Base-by-base conservation (phyloP, 2,797 vertebrate genomes). In the Tamandua tetradactyla region DNA sequence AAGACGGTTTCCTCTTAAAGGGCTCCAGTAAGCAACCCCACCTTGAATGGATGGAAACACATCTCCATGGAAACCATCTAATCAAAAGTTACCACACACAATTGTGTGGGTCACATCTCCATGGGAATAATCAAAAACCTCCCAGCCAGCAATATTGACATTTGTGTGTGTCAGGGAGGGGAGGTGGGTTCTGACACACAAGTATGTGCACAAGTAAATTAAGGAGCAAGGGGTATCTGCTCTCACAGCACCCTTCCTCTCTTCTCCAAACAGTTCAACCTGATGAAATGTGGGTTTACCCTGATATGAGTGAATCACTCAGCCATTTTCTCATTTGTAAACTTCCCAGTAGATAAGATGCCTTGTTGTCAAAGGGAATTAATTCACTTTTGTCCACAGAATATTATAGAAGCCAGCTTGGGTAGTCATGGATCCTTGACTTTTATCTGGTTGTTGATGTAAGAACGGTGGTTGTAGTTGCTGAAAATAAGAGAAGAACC, bases 231-330 rank as follows among this genome's bases (percentile, higher is more conserved):
- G 2, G 2, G 18, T 13, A n/a, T 49, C 40, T 78, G 5, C 20
- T 30, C 22, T 12, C 2, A 0, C 40, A 52, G 17, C 3, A 37
- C 0, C 4, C 0, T 68, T 23, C 17, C 5, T 86, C 5, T 55
- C 2, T 42, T 93, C 71, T 61, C 37, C 49, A 30, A 68, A 23
- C 2, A 62, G 12, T 55, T 7, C 25, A 71, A 8, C 30, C 49
- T 47, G 69, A 76, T 57, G 4, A 55, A 37, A 62, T 69, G 3
- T 42, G 18, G 1, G 3, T 30, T 78, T 71, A 52, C 3, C 27
- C 47, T 84, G 25, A 32, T 25, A n/a, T 27, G 3, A 17, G 30
- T 75, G 27, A 37, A 17, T 18, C 8, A 22, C 3, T 37, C 80
- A 37, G 15, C 3, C 1, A 75, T 17, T n/a, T 68, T 74, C 2